phyloP scores from a whole-genome alignment of 2,113 vertebrate species.

The Orthochromis indermauri region DNA sequence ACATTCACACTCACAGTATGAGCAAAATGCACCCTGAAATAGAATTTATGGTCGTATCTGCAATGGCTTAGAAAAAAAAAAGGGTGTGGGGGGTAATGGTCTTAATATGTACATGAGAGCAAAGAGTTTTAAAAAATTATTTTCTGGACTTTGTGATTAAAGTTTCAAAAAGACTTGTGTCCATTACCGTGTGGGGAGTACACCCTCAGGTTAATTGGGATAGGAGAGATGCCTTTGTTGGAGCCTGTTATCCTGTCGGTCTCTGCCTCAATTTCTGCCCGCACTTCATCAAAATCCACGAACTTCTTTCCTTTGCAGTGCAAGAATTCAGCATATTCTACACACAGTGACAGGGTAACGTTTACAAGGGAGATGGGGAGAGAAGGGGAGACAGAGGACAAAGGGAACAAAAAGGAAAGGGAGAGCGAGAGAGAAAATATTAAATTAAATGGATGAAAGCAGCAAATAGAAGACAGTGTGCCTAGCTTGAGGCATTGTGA shows the following conservation, averaged over 20 bases:
- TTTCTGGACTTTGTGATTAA: neutral
- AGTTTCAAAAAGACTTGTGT: neutral
- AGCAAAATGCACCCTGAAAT: neutral
- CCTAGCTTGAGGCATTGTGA: conserved; percentile 16
- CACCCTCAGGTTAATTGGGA: conserved; percentile 93
- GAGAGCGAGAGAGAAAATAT: neutral
- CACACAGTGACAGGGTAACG: neutral
- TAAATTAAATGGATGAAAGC: conserved; percentile 11
- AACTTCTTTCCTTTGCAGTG: conserved; percentile 97
- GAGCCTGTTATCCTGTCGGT: conserved; percentile 90
- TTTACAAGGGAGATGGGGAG: neutral
- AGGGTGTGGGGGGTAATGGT: neutral
- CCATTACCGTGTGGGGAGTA: conserved; percentile 86
- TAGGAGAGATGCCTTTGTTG: conserved; percentile 92
- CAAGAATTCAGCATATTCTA: conserved; percentile 94
- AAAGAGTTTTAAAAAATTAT: neutral
- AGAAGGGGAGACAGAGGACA: neutral
- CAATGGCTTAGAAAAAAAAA: neutral
- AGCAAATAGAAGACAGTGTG: neutral
- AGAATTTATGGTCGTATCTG: neutral
- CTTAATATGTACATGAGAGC: neutral
- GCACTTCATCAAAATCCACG: conserved; percentile 94
- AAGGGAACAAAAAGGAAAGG: neutral
- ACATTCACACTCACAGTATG: neutral
- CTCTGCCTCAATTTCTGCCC: conserved; percentile 88